Evolutionary conservation across 2,797 vertebrate species (phyloP).

Genomic region (Myotis planiceps): DNA sequence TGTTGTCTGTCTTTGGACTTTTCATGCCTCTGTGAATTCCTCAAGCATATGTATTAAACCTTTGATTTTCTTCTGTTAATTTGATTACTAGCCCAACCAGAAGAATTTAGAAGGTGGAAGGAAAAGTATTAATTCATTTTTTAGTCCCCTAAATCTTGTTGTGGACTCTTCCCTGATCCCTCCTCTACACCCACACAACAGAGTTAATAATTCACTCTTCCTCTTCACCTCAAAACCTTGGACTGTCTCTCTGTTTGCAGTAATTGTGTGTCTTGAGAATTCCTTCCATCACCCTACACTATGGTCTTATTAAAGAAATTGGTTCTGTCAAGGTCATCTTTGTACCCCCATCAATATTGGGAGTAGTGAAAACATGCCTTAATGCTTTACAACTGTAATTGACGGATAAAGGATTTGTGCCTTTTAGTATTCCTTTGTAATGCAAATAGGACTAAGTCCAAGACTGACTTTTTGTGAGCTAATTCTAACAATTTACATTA

Average conservation of each 20-base stretch:
- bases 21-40: background rate
- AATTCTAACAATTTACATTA: constrained; percentile 29
- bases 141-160: background rate
- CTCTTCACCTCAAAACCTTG: background rate
- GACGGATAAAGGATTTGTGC: background rate
- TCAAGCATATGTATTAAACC: background rate
- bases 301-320: background rate
- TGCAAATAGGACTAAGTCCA: background rate
- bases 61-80: background rate
- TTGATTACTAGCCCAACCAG: background rate
- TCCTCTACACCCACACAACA: background rate
- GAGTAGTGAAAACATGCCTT: background rate
- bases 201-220: background rate
- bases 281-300: background rate
- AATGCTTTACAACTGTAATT: background rate
- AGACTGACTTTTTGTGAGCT: background rate
- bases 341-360: background rate
- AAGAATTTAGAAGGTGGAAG: background rate
- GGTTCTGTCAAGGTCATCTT: background rate
- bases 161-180: background rate
- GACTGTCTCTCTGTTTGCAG: background rate
- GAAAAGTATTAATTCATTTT: background rate
- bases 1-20: background rate
- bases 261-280: background rate
- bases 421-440: background rate